phyloP scores from a whole-genome alignment of 92 coral and sea anemone species.

The Siderastrea siderea region DNA sequence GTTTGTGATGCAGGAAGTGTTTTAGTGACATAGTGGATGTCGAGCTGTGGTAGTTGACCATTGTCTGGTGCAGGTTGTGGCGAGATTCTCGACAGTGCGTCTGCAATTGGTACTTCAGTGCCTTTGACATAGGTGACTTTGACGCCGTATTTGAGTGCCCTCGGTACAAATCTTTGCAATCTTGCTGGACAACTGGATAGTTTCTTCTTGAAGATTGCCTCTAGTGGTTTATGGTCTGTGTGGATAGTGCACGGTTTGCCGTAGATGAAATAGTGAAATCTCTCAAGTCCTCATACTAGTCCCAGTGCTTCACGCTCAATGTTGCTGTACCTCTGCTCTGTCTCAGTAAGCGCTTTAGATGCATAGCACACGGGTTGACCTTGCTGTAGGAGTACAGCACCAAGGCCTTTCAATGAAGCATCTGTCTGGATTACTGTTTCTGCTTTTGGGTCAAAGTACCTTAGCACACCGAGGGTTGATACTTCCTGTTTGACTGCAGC shows the following conservation, averaged over 20 bases:
- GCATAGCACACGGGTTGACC: conserved; percentile 71
- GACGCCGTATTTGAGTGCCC: conserved; percentile 60
- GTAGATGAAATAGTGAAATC: conserved; percentile 71
- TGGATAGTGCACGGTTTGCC: conserved; percentile 68
- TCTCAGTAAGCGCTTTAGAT: conserved; percentile 65
- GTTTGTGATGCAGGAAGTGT: too few relatives aligned
- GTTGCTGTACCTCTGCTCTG: conserved; percentile 69
- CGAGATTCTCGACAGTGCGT: conserved; percentile 63
- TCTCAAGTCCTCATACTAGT: conserved; percentile 69
- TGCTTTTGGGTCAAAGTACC: conserved; percentile 56
- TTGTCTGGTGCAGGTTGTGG: too few relatives aligned
- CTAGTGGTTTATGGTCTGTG: conserved; percentile 72
- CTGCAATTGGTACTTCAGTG: conserved; percentile 62
- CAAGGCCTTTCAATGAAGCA: conserved; percentile 11
- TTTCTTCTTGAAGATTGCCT: conserved; percentile 62
- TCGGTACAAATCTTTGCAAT: conserved; percentile 64
- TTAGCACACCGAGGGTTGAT: conserved; percentile 51
- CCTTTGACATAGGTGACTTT: conserved; percentile 53
- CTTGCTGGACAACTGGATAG: conserved; percentile 67
- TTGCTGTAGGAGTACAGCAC: conserved; percentile 36
- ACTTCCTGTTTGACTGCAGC: conserved; percentile 44
- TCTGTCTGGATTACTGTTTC: conserved; percentile 62
- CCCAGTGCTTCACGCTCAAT: conserved; percentile 74
- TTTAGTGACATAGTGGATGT: too few relatives aligned
- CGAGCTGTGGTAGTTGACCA: too few relatives aligned